phyloP scores from a whole-genome alignment of 2,888 invertebrate species.

The Esperia sulphurella region DNA sequence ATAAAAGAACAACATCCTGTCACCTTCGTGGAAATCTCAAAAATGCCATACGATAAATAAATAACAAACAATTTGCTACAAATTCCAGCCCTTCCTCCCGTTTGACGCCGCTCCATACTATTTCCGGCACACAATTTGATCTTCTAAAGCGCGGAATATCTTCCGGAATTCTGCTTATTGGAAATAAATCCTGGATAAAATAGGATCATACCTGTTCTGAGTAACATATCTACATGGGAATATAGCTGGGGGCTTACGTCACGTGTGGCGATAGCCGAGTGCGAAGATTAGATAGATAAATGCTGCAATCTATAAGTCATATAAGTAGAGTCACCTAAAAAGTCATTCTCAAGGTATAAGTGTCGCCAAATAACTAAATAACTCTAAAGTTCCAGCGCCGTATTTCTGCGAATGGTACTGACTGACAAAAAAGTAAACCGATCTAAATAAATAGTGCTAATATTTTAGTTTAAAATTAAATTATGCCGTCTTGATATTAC shows the following conservation, averaged over 20 bases:
- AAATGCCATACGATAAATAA: not conserved
- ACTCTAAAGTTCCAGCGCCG: no score
- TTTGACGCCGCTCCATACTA: slow-evolving; percentile 35
- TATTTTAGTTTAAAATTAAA: no score
- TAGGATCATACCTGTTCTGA: slow-evolving; percentile 51
- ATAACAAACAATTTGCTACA: not conserved
- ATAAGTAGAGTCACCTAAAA: no score
- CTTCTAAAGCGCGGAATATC: slow-evolving; percentile 48
- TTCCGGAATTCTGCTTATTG: slow-evolving; percentile 56
- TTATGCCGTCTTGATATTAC: no score
- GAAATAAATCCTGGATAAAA: slow-evolving; percentile 65
- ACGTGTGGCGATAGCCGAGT: not conserved
- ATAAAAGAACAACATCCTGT: no score
- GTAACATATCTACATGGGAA: not conserved
- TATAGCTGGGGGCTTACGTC: not conserved
- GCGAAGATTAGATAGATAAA: no score
- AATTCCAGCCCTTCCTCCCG: slow-evolving; percentile 1
- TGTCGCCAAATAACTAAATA: no score
- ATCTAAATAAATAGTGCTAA: no score
- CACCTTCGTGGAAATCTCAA: not conserved
- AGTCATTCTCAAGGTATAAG: no score
- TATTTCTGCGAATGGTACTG: no score
- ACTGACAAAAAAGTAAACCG: no score
- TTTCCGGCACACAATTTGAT: slow-evolving; percentile 39
- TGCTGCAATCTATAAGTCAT: no score